phyloP scores from a whole-genome alignment of 2,113 vertebrate genomes.

The Psilopogon haemacephalus region DNA sequence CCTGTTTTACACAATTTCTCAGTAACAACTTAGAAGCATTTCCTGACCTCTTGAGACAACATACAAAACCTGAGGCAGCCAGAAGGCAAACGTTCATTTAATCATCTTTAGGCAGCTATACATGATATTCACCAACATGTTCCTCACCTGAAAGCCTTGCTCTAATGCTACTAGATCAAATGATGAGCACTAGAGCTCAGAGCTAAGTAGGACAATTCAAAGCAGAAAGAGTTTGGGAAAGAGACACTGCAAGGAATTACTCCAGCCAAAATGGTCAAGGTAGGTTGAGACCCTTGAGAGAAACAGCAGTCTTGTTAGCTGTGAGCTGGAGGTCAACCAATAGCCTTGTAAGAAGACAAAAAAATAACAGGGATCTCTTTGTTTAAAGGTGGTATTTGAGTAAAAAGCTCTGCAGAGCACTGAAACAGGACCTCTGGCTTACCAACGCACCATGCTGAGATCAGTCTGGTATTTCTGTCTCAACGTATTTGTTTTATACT shows the following conservation, averaged over 20 bases:
- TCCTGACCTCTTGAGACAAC: background rate
- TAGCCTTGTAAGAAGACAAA: background rate
- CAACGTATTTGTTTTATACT: background rate
- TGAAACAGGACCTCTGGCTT: background rate
- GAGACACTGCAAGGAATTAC: background rate
- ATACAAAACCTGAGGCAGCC: background rate
- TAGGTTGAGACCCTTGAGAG: background rate
- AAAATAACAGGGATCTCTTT: background rate
- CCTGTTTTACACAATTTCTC: background rate
- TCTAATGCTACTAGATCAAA: background rate
- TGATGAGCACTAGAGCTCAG: fast-evolving
- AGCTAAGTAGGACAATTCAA: background rate
- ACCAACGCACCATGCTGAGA: background rate
- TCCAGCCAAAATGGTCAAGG: background rate
- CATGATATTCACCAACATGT: background rate
- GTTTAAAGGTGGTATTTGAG: background rate
- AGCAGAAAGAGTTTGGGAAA: background rate
- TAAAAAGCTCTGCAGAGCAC: background rate
- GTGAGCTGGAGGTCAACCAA: background rate
- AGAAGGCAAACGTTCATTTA: background rate
- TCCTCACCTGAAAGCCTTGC: background rate
- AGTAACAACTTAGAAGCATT: background rate
- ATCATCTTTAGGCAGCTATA: background rate
- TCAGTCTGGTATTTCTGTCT: background rate
- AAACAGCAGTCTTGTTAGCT: background rate